Percentiles rank a stretch among this genome's conserved stretches.
These are phyloP conservation scores for Holothuria glaberrima DNA, from an alignment of 35 echinoderm and acorn worm species.

Conservation along the genomic window DNA sequence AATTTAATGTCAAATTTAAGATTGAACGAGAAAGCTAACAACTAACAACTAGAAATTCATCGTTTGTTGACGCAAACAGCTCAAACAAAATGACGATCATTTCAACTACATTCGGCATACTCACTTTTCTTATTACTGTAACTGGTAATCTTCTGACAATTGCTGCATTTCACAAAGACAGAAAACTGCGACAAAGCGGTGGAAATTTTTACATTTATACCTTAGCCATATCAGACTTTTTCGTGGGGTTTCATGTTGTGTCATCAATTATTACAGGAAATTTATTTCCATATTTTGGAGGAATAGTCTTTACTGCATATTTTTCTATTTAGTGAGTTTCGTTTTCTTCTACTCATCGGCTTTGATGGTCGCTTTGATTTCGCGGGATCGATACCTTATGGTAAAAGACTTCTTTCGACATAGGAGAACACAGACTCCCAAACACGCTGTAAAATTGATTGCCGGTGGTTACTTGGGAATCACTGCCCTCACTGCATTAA, in stretches of 20 bases:
- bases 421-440: conserved; percentile 14
- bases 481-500: not conserved
- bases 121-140: not conserved
- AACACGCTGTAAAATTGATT: not conserved
- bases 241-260: not conserved
- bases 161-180: not conserved
- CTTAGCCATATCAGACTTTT: conserved; percentile 7
- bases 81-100: too few relatives aligned
- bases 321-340: not conserved
- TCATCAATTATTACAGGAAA: not conserved
- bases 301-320: not conserved
- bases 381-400: conserved; percentile 19
- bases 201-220: not conserved
- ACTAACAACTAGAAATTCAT: too few relatives aligned
- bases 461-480: not conserved
- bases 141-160: conserved; percentile 8
- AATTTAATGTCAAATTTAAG: too few relatives aligned
- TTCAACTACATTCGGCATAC: too few relatives aligned
- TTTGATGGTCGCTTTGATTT: conserved; percentile 16
- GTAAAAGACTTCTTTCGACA: conserved; percentile 13
- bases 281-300: not conserved
- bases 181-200: not conserved
- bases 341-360: not conserved
- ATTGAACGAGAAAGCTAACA: too few relatives aligned
- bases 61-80: too few relatives aligned